Base-by-base conservation (phyloP, 1,140 invertebrate species). In the Neodiprion fabricii region DNA sequence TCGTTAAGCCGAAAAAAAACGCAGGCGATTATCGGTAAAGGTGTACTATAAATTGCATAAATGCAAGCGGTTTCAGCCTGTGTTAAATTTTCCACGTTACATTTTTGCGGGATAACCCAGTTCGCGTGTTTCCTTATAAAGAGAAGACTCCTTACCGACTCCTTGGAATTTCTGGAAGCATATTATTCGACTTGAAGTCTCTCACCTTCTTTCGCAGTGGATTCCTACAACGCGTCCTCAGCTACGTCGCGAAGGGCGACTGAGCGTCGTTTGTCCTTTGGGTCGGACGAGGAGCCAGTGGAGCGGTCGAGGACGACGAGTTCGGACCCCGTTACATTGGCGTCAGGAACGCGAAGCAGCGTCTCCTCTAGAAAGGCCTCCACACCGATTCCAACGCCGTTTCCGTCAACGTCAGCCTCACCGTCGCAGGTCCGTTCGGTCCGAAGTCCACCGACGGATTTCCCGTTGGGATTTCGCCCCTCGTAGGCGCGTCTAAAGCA, bases 381-480 rank as follows among this genome's bases (percentile, higher is more conserved):
- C 11, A 61, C n/a, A 9, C 53, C 53, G 53, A 61, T 61, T 14
- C 53, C 53, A 1, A 14, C n/a, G 53, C 53, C 53, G 53, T 61
- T 61, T 61, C 53, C 53, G 53, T 61, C 53, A 61, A 17, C 53
- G 11, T 61, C 53, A 17, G 11, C 11, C 11, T 14, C 53, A 40
- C 28, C 28, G 53, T 61, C 53, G 53, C 53, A 61, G n/a, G 53
- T 61, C 5, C 53, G 53, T 61, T 61, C 53, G 53, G 53, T 61
- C 53, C 53, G 53, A 61, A 61, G n/a, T 61, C 53, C 53, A 17
- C 53, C 53, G 53, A 61, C 53, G 11, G 53, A 61, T 61, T 61
- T 12, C 28, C 28, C 28, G 28, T 40, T 40, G n/a, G 53, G 11
- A 12, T 17, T 17, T 12, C n/a, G 11, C n/a, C 53, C 53, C 9